Base-by-base conservation (phyloP, 2,113 vertebrate species). In the Cyanistes caeruleus region DNA sequence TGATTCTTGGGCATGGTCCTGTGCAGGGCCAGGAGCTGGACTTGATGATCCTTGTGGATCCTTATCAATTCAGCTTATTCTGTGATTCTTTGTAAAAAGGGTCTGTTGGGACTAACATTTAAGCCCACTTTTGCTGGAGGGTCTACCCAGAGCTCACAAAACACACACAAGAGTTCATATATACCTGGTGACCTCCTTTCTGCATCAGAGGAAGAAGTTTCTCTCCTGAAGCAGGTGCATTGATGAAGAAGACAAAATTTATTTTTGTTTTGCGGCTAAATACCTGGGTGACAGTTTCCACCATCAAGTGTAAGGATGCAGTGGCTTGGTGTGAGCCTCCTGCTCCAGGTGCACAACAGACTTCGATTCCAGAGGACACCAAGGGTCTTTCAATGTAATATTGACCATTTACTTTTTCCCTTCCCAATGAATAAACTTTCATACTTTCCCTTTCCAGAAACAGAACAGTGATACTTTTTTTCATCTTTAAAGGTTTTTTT, bases 131-230 rank as follows among this genome's bases (percentile, higher is more conserved):
- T 73, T 74, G 19, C 68, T 43, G 13, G 9, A 43, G 41, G 14
- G 0, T 2, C 0, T 41, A 41, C 9, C 25, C 44, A 16, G 7
- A 46, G 11, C 7, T 18, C 37, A 31, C 33, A 65, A 46, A 59
- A 33, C 11, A 2, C 9, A 43, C 5, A 8, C 20, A 10, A 2
- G 35, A 21, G 13, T 18, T 21, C 35, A 17, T 9, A 9, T 31
- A 15, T 25, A 24, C 6, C 15, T 33, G 17, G 5, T 37, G 16
- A 51, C 31, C 17, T 41, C 55, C 23, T 21, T 31, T 31, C 51
- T n/a, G 20, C 37, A 9, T 16, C 7, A 46, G 30, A 70, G 7
- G 15, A 9, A 13, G 1, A 15, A 25, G 23, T 10, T 81, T 77
- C 21, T 48, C 21, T 85, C 33, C 30, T 70, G 15, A 4, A 69